Evolutionary conservation across 2,888 invertebrate genomes (phyloP).

Genomic region (Cosmia trapezina): DNA sequence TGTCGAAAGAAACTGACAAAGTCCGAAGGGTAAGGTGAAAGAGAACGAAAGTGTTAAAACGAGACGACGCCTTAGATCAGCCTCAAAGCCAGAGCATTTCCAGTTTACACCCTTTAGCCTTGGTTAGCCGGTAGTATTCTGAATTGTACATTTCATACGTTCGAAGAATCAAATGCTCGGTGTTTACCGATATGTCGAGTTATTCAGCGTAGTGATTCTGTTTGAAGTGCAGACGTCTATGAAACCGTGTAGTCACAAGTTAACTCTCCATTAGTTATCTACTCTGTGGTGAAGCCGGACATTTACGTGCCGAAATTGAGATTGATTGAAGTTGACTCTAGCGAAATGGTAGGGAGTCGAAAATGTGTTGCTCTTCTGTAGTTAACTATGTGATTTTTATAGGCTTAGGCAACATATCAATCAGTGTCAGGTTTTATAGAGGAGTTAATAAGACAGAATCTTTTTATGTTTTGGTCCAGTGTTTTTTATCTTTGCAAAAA

Average conservation of each 20-base stretch:
- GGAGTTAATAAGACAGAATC: conserved; percentile 15
- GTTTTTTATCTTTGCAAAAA: not conserved
- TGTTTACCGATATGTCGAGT: not conserved
- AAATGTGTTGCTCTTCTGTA: conserved; percentile 39
- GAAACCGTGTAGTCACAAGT: not conserved
- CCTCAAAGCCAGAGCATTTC: not conserved
- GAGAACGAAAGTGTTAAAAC: not conserved
- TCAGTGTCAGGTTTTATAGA: conserved; percentile 21
- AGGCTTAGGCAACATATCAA: conserved; percentile 15
- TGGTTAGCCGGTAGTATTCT: not conserved
- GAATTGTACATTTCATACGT: too few species aligned
- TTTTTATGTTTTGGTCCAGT: conserved; percentile 1
- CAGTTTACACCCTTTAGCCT: too few species aligned
- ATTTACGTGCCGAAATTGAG: conserved; percentile 56
- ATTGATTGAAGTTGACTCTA: conserved; percentile 57
- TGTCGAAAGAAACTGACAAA: not conserved
- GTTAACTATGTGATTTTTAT: conserved; percentile 36
- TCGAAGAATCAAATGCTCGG: too few species aligned
- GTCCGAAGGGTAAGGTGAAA: not conserved
- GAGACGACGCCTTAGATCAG: not conserved
- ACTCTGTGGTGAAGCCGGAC: conserved; percentile 42
- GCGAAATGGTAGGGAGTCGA: conserved; percentile 6
- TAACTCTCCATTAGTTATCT: conserved; percentile 26
- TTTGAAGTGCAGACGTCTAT: conserved; percentile 1
- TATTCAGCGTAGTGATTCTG: not conserved